These are phyloP conservation scores for Dicerorhinus sumatrensis DNA, from an alignment of 2,113 vertebrate genomes.

Conservation along the genomic window DNA sequence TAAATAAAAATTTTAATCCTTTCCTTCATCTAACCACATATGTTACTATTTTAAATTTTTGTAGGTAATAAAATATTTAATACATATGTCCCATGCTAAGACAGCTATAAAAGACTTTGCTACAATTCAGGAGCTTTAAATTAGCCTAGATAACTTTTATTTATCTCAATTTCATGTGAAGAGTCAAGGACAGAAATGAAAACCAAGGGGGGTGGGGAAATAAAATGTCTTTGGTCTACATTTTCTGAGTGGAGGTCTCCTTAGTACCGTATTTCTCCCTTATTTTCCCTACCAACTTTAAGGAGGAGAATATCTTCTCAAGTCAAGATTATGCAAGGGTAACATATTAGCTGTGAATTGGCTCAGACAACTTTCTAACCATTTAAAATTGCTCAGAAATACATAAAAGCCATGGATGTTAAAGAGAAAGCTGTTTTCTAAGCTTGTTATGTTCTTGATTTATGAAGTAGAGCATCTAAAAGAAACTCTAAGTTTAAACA, in stretches of 20 bases:
- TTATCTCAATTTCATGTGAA: background rate
- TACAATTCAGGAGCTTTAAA: background rate
- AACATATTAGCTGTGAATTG: conserved; percentile 40
- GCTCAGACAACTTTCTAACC: conserved; percentile 14
- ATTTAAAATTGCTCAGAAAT: conserved; percentile 25
- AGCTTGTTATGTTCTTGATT: background rate
- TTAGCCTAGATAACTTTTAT: background rate
- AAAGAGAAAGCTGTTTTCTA: background rate
- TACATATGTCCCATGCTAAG: background rate
- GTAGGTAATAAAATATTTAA: background rate
- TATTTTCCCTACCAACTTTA: conserved; percentile 17
- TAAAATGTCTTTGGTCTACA: background rate
- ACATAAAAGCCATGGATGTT: background rate
- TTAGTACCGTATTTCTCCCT: background rate
- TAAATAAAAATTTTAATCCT: background rate
- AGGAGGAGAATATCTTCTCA: background rate
- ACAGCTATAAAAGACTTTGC: background rate
- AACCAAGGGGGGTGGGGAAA: background rate
- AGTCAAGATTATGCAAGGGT: background rate
- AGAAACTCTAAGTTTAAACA: background rate
- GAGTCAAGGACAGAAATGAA: background rate
- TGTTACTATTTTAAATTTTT: background rate
- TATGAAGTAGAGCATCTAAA: conserved; percentile 4
- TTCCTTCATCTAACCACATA: background rate
- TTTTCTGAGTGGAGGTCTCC: background rate